Conservation (phyloP, 2,113 vertebrate species). For the Monarcha castaneiventris region DNA sequence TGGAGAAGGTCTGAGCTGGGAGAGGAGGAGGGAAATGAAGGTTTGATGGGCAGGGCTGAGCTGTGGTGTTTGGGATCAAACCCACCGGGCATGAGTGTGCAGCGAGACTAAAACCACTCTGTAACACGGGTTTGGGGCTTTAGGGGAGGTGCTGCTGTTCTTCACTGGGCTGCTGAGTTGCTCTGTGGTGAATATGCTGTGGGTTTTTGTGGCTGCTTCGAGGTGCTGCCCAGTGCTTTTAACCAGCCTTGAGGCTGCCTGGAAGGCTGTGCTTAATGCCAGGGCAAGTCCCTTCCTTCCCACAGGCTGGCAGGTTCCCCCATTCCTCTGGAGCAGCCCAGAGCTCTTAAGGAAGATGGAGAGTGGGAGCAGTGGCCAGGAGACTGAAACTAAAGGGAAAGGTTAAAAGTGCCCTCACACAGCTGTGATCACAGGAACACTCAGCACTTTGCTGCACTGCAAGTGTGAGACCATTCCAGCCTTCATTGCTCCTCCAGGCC, state of each 20-base stretch:
- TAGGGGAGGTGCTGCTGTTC: neutral
- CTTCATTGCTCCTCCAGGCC: neutral
- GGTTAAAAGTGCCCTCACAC: neutral
- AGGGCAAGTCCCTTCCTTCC: neutral
- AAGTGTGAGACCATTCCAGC: neutral
- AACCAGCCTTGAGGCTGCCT: neutral
- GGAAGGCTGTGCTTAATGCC: neutral
- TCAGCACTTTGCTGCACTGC: neutral
- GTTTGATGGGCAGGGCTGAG: neutral
- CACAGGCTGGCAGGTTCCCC: neutral
- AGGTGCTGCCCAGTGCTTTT: neutral
- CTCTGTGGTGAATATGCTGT: neutral
- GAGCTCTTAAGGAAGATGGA: neutral
- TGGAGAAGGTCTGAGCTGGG: neutral
- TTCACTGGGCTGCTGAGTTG: neutral
- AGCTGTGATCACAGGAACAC: neutral
- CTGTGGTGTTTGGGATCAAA: neutral
- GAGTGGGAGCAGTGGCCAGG: neutral
- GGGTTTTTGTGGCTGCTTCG: neutral
- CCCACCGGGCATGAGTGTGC: neutral
- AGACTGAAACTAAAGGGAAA: neutral
- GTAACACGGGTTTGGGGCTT: rapidly evolving
- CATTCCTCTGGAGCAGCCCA: neutral
- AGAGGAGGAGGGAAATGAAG: neutral
- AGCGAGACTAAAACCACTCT: neutral